Evolutionary conservation across 35 echinoderm and acorn worm genomes (phyloP).

Genomic region (Heliocidaris erythrogramma): DNA sequence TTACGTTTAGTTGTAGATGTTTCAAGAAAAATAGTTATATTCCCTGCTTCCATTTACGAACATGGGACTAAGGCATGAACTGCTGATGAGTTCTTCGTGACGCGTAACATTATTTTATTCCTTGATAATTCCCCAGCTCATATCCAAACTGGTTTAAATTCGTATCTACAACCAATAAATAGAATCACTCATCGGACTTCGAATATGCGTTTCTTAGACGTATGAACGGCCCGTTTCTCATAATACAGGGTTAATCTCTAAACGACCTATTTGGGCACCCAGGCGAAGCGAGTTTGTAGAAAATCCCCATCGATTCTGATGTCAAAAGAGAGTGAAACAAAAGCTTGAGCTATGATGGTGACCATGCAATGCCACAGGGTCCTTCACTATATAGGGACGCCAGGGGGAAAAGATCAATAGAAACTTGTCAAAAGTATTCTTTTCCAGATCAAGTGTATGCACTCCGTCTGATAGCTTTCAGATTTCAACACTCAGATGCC

Average conservation of each 20-base stretch:
- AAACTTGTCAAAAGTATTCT: conserved; percentile 12
- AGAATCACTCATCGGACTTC: background rate
- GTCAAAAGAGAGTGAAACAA: background rate
- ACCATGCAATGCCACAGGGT: background rate
- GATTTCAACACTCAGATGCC: background rate
- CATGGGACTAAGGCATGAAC: too few relatives aligned
- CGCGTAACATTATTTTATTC: background rate
- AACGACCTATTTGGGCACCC: background rate
- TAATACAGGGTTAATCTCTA: background rate
- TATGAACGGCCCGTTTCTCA: background rate
- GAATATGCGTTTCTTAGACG: background rate
- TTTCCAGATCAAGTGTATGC: background rate
- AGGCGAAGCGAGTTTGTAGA: background rate
- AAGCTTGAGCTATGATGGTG: background rate
- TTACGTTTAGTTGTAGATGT: background rate
- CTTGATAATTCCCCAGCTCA: background rate
- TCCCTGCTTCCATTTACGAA: too few relatives aligned
- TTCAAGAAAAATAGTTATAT: background rate
- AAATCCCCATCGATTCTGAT: background rate
- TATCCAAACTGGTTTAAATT: background rate
- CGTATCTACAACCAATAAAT: background rate
- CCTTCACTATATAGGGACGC: background rate
- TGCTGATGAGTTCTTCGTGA: background rate
- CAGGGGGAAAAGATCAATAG: background rate
- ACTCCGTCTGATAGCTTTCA: background rate